Evolutionary conservation across 2,113 vertebrate species (phyloP).

Genomic region (Pyrgilauda ruficollis): DNA sequence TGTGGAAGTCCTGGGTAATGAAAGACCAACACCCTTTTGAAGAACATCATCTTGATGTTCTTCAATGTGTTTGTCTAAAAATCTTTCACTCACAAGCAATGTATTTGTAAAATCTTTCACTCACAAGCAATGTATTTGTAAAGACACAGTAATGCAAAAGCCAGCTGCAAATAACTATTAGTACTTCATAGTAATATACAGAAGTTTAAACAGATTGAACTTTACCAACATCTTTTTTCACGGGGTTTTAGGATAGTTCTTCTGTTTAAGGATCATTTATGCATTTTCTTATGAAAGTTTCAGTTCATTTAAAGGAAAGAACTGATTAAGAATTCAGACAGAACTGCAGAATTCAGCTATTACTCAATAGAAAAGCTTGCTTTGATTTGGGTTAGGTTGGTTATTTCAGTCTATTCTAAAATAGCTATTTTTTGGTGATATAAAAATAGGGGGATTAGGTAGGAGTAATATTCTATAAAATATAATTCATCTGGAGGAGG

Average conservation of each 20-base stretch:
- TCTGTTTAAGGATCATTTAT: neutral
- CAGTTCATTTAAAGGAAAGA: neutral
- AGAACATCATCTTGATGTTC: neutral
- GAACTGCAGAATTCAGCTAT: conserved; percentile 2
- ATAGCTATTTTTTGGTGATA: neutral
- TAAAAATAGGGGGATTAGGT: conserved; percentile 57
- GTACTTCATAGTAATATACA: accelerated
- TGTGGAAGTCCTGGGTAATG: neutral
- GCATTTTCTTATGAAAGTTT: neutral
- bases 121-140: neutral
- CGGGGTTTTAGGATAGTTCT: neutral
- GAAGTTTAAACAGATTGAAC: neutral
- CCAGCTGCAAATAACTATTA: neutral
- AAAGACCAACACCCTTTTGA: neutral
- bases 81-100: neutral
- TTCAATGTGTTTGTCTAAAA: neutral
- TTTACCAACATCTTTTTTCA: neutral
- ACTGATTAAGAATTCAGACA: neutral
- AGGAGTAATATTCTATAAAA: conserved; percentile 52
- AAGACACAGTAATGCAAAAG: neutral
- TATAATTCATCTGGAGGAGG: conserved; percentile 34
- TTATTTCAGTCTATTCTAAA: conserved; percentile 35
- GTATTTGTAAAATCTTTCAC: neutral
- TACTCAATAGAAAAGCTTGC: neutral
- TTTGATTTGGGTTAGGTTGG: conserved; percentile 20